Base-by-base conservation (phyloP, 2,113 vertebrate genomes). In the Enhydra lutris region DNA sequence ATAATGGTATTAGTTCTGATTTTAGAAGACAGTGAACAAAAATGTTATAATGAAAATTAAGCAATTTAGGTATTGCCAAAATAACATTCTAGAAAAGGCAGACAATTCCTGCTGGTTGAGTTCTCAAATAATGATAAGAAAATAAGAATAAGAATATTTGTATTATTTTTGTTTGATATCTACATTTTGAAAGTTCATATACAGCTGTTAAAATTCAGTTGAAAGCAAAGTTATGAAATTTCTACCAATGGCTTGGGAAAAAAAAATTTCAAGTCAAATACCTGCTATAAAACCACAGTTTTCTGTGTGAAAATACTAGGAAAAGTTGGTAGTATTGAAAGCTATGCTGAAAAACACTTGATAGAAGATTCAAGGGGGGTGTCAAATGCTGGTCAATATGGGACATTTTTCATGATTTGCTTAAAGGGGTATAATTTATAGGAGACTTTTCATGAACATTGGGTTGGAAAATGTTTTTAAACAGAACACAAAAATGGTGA, bases 1-100 rank as follows among this genome's bases (percentile, higher is more conserved):
- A 47, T 95, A 91, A 74, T 89, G 67, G 15, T 3, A 86, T 82
- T 82, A 50, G 13, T 89, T 96, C 52, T 96, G 63, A 79, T 95
- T 89, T 93, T 96, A 96, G 82, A 94, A 98, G 88, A 39, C 9
- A 47, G n/a, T 82, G 71, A 86, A 34, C 12, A 29, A 63, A 88
- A 94, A 80, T 95, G 7, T 73, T 88, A 59, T 74, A 86, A 79
- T 76, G 26, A 76, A 96, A 94, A 82, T 94, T 80, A 93, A 83
- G 61, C 24, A 80, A 52, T 87, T 88, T 88, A 87, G 59, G 29
- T 89, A 65, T 85, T 69, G 10, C 31, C 18, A 95, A 89, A 91
- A 73, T 95, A 84, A 29, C 31, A 89, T 67, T 55, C 3, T 91
- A 34, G 17, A 74, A 95, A 91, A 91, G 17, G 26, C 1, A 88